Conservation (phyloP, 1,140 invertebrate species). For the Drosophila neocordata region DNA sequence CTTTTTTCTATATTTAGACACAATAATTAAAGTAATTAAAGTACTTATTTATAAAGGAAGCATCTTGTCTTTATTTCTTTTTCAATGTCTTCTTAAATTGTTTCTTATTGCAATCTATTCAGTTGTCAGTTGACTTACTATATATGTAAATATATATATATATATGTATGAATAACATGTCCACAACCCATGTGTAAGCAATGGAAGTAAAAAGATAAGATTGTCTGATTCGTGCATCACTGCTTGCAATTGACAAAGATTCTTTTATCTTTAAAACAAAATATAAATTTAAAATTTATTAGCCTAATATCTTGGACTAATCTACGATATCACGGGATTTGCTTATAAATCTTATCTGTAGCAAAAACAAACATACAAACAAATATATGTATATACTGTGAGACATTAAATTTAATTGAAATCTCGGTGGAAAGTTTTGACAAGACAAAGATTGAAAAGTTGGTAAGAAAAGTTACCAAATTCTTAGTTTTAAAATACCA, state of each 20-base stretch:
- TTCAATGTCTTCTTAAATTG: background rate
- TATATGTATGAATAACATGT: too few relatives aligned
- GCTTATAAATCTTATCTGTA: background rate
- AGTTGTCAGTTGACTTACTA: background rate
- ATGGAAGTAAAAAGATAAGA: background rate
- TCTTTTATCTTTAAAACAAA: background rate
- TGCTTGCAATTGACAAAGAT: slow-evolving; percentile 5
- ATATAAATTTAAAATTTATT: slow-evolving; percentile 2
- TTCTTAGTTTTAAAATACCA: too few relatives aligned
- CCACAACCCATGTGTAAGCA: background rate
- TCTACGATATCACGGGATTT: background rate
- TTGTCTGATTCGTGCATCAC: background rate
- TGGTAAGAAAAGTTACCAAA: too few relatives aligned
- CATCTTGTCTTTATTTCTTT: background rate
- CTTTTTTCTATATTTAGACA: too few relatives aligned
- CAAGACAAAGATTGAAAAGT: too few relatives aligned
- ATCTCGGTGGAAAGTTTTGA: slow-evolving; percentile 1
- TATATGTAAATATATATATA: background rate
- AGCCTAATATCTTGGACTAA: background rate
- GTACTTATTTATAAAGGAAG: too few relatives aligned
- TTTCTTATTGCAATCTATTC: background rate
- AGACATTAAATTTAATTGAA: background rate
- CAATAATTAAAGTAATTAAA: too few relatives aligned
- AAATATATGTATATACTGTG: background rate
- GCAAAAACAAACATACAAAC: too few relatives aligned